Conservation (phyloP, 2,113 vertebrate species). For the Syngnathus scovelli region DNA sequence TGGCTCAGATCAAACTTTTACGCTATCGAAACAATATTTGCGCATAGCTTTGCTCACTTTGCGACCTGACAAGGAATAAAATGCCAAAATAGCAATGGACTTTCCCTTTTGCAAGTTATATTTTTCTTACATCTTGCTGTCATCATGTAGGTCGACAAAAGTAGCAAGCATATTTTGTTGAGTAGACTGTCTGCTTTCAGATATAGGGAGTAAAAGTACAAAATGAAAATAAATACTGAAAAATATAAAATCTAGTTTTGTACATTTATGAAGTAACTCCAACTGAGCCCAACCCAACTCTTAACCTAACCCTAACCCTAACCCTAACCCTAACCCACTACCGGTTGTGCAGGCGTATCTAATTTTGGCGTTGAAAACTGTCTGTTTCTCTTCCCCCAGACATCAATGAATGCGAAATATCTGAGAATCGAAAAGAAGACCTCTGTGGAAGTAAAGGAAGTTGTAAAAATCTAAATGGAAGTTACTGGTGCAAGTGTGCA, state of each 20-base stretch:
- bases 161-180: too few relatives aligned
- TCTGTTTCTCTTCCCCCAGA: constrained; percentile 41
- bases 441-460: constrained; percentile 51
- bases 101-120: too few relatives aligned
- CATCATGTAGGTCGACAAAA: too few relatives aligned
- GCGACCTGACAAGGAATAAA: too few relatives aligned
- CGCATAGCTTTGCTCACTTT: too few relatives aligned
- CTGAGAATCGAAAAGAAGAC: rapidly evolving
- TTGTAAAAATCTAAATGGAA: constrained; percentile 54
- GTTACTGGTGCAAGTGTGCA: constrained; percentile 59
- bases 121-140: too few relatives aligned
- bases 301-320: too few relatives aligned
- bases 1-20: too few relatives aligned
- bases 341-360: neutral
- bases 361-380: neutral
- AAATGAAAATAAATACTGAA: neutral
- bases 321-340: neutral
- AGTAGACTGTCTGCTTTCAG: too few relatives aligned
- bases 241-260: neutral
- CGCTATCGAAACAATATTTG: too few relatives aligned
- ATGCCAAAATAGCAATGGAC: too few relatives aligned
- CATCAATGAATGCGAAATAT: constrained; percentile 54
- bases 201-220: too few relatives aligned
- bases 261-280: neutral
- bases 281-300: neutral